Percentiles rank a stretch among this genome's conserved stretches.
These are phyloP conservation scores for Apistogramma diplotaenia DNA, from an alignment of 2,113 vertebrate species.

Conservation along the genomic window DNA sequence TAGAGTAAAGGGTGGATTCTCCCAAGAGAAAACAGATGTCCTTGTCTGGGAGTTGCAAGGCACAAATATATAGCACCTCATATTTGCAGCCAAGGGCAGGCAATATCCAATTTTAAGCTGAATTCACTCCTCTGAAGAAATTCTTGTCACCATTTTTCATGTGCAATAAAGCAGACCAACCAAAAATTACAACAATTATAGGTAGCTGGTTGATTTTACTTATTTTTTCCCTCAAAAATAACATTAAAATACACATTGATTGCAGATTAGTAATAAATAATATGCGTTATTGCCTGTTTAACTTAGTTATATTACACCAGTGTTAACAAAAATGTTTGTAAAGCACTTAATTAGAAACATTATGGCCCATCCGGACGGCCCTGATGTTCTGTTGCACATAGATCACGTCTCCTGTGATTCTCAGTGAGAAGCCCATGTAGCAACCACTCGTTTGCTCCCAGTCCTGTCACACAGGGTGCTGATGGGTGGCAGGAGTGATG, in stretches of 20 bases:
- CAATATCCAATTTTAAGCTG: conserved; percentile 18
- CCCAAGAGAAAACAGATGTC: conserved; percentile 52
- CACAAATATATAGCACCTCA: conserved; percentile 25
- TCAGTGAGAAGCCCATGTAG: conserved; percentile 15
- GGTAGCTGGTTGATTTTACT: too few species aligned
- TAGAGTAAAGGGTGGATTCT: conserved; percentile 13
- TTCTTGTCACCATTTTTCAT: background rate
- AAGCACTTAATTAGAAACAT: background rate
- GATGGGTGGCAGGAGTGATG: conserved; percentile 34
- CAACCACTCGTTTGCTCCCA: conserved; percentile 14
- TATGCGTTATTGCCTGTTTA: background rate
- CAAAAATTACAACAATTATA: too few species aligned
- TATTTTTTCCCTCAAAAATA: background rate
- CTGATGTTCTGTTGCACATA: background rate
- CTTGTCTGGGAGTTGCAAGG: conserved; percentile 41
- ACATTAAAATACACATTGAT: background rate
- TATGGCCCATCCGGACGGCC: background rate
- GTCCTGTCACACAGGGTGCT: conserved; percentile 12
- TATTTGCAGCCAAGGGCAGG: conserved; percentile 25
- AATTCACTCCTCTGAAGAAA: conserved; percentile 21
- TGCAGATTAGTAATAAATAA: background rate
- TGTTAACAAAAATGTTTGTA: background rate
- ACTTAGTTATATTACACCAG: background rate
- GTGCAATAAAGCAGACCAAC: too few species aligned
- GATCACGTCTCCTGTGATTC: conserved; percentile 10